Base-by-base conservation (phyloP, 2,888 invertebrate species). In the Cotesia congregata region DNA sequence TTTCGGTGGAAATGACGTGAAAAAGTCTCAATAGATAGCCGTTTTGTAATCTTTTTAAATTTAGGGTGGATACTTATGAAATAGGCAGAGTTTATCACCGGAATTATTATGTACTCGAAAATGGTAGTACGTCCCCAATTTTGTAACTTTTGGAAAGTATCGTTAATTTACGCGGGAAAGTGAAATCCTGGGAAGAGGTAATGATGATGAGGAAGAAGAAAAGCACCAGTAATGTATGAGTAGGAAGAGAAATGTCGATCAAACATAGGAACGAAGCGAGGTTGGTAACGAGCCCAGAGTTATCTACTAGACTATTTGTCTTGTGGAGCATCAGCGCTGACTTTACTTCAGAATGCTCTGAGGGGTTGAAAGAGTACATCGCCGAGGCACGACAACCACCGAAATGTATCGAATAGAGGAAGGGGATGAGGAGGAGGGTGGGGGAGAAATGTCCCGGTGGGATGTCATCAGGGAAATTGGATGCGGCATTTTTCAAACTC, bases 401-500 rank as follows among this genome's bases (percentile, higher is more conserved):
- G 72, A 72, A 77, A 79, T 79, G 70, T 76, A 74, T 74, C 76
- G 79, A 72, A 77, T 62, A n/a, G 64, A 71, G 62, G 9, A 65
- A 60, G 73, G 68, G 76, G 62, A n/a, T 65, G 50, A 59, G 20
- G 67, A 62, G 62, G 65, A 70, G 70, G 70, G 41, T 77, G 72
- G 76, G 73, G 78, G 73, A 74, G 74, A 72, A 76, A 74, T 74
- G 74, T 87, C 86, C 86, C 88, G 72, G 73, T 85, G 86, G 87
- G 84, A 84, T 84, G 83, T 89, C 86, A 87, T 88, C 88, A 86
- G 86, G 85, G 85, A 88, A 88, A 88, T 89, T 87, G 88, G 86
- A 88, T 85, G 85, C 84, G 84, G 85, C 85, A 85, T 86, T 87
- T 88, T 86, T 86, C 86, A 85, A 83, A 83, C 67, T 15, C 62